Conservation (phyloP, 1,140 invertebrate genomes). For the Listronotus bonariensis region DNA sequence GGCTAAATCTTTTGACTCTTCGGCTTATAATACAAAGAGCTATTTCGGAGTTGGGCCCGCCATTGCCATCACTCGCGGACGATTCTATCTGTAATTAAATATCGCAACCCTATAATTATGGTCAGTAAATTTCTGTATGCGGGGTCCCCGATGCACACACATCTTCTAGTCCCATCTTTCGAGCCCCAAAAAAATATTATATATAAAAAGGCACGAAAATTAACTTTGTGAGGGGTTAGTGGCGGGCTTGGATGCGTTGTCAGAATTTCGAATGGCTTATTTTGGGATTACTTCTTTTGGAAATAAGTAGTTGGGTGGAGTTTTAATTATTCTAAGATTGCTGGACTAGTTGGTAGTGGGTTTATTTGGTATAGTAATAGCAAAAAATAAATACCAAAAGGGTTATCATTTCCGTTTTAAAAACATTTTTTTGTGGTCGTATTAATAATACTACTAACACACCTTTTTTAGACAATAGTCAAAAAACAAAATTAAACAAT, state of each 20-base stretch:
- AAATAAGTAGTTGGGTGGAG: too few species aligned
- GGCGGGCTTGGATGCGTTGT: neutral
- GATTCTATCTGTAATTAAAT: conserved; percentile 57
- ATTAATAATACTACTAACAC: too few species aligned
- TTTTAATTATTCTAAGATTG: too few species aligned
- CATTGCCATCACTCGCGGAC: conserved; percentile 41
- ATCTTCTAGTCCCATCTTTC: conserved; percentile 49
- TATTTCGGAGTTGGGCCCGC: conserved; percentile 19
- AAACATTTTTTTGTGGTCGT: too few species aligned
- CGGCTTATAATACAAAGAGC: conserved; percentile 28
- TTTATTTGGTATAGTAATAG: too few species aligned
- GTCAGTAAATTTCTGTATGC: conserved; percentile 58
- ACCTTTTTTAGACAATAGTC: too few species aligned
- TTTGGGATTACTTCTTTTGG: too few species aligned
- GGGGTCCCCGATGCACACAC: conserved; percentile 48
- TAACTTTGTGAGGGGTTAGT: conserved; percentile 9
- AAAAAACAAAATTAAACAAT: too few species aligned
- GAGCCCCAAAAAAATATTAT: conserved; percentile 18
- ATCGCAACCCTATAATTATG: conserved; percentile 58
- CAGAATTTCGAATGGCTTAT: too few species aligned
- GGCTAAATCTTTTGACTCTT: conserved; percentile 22
- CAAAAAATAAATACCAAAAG: too few species aligned
- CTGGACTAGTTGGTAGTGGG: too few species aligned
- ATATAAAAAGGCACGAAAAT: conserved; percentile 31
- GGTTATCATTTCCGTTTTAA: too few species aligned